These are phyloP conservation scores for Cossypha niveicapilla DNA, from an alignment of 2,797 vertebrate genomes.

Conservation along the genomic window DNA sequence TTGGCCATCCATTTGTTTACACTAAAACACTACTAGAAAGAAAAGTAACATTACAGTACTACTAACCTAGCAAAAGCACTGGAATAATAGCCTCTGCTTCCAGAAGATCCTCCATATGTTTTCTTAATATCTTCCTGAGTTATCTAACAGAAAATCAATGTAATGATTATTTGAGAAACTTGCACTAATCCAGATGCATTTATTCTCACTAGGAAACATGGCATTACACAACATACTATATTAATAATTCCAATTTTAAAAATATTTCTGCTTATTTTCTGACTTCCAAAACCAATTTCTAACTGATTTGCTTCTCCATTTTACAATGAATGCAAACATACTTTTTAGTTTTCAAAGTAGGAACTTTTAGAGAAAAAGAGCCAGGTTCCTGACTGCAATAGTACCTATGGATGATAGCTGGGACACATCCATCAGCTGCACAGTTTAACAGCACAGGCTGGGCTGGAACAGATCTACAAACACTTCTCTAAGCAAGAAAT, in stretches of 20 bases:
- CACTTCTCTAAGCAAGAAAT: background rate
- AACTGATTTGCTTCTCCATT: background rate
- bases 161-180: background rate
- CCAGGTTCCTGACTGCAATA: background rate
- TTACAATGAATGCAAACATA: background rate
- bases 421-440: background rate
- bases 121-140: conserved; percentile 98
- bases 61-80: conserved; percentile 96
- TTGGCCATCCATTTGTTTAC: background rate
- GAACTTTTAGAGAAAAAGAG: background rate
- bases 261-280: background rate
- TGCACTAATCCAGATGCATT: rapidly evolving
- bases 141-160: conserved; percentile 78
- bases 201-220: background rate
- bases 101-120: conserved; percentile 95
- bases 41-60: background rate
- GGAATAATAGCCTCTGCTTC: conserved; percentile 97
- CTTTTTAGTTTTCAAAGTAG: background rate
- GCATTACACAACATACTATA: background rate
- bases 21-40: background rate
- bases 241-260: background rate
- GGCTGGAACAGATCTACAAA: background rate
- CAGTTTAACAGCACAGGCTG: background rate
- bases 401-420: background rate
- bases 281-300: background rate